phyloP scores from a whole-genome alignment of 2,797 vertebrate species.

The Kryptopterus vitreolus region DNA sequence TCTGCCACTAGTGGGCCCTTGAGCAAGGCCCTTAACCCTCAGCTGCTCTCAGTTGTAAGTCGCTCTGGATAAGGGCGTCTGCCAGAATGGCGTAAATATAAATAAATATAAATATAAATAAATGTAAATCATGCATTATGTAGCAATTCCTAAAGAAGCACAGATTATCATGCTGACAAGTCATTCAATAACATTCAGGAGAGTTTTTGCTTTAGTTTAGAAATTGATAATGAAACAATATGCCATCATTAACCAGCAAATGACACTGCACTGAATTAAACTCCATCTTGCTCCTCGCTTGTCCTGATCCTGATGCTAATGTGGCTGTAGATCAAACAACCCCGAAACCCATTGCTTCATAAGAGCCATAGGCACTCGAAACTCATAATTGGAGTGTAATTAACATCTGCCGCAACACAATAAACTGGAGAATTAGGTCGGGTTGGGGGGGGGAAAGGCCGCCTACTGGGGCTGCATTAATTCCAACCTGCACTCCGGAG shows the following conservation, averaged over 20 bases:
- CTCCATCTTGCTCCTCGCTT: not conserved
- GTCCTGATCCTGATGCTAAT: not conserved
- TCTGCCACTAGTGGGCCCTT: too few species aligned
- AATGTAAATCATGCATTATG: too few species aligned
- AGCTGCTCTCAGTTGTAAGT: too few species aligned
- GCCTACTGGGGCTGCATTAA: constrained; percentile 54
- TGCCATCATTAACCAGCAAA: not conserved
- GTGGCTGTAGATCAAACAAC: not conserved
- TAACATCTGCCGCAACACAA: constrained; percentile 43
- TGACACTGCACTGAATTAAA: not conserved
- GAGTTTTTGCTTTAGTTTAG: too few species aligned
- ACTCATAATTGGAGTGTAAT: constrained; percentile 43
- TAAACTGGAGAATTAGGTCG: constrained; percentile 35
- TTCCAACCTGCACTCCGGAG: constrained; percentile 28
- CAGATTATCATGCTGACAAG: too few species aligned
- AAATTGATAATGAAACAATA: not conserved
- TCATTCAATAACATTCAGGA: too few species aligned
- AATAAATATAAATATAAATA: too few species aligned
- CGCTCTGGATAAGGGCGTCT: too few species aligned
- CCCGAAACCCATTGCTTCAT: constrained; percentile 22
- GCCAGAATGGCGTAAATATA: too few species aligned
- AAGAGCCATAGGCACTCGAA: constrained; percentile 32
- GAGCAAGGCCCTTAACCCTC: too few species aligned
- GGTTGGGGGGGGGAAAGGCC: too few species aligned
- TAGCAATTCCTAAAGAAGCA: too few species aligned